Conservation (phyloP, 1,140 invertebrate species). For the Adelges cooleyi region DNA sequence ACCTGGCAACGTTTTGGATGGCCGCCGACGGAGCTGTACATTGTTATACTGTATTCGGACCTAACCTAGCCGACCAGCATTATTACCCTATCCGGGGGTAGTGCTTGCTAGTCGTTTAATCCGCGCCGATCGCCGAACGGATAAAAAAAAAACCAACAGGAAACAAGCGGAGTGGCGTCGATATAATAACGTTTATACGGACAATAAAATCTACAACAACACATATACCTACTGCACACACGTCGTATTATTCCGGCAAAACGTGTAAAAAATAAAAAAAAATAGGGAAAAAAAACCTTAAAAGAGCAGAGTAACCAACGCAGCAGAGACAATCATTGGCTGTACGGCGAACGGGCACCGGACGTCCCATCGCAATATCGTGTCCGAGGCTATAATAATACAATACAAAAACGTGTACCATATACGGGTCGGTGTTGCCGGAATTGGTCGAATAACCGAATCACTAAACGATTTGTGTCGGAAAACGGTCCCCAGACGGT, state of each 20-base stretch:
- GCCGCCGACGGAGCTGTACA: too few species aligned
- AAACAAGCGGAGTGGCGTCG: too few species aligned
- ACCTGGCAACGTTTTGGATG: too few species aligned
- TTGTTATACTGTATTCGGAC: too few species aligned
- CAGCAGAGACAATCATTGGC: not conserved
- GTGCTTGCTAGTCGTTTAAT: too few species aligned
- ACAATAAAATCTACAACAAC: too few species aligned
- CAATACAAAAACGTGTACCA: conserved; percentile 15
- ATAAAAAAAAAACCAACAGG: too few species aligned
- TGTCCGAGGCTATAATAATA: not conserved
- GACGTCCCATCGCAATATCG: conserved; percentile 24
- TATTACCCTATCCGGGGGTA: too few species aligned
- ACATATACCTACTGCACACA: too few species aligned
- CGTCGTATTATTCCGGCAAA: not conserved
- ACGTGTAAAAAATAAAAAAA: conserved; percentile 1
- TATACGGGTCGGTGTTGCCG: not conserved
- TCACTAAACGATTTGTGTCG: conserved; percentile 24
- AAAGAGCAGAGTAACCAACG: not conserved
- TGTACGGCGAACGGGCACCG: not conserved
- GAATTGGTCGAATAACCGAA: conserved; percentile 28
- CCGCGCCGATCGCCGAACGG: too few species aligned
- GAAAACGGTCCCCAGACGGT: conserved; percentile 22
- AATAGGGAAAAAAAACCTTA: not conserved
- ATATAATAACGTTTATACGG: too few species aligned
- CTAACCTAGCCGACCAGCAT: too few species aligned